A percentile compares a stretch with the other conserved stretches of the same genome.
Evolutionary conservation across 92 coral and sea anemone genomes (phyloP).

Genomic region (Siderastrea siderea): DNA sequence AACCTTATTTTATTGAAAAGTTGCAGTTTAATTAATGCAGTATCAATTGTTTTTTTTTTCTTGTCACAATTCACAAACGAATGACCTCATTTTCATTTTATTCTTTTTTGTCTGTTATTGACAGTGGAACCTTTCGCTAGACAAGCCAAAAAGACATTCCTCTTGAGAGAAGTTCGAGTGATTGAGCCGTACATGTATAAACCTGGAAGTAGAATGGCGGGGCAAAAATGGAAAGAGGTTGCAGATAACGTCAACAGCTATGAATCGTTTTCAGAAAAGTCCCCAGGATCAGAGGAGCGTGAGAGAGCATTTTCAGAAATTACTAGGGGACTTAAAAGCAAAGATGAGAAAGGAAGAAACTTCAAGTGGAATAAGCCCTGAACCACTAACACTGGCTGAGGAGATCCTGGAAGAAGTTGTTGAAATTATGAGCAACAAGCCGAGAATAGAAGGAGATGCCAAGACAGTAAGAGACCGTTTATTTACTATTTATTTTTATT

Average conservation of each 20-base stretch:
- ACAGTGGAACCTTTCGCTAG: conserved; percentile 67
- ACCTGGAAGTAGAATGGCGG: conserved; percentile 33
- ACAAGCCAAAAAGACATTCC: conserved; percentile 32
- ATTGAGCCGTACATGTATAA: conserved; percentile 26
- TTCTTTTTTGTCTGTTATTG: conserved; percentile 15
- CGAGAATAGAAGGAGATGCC: too few relatives aligned
- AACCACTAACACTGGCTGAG: too few relatives aligned
- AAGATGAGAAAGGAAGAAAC: conserved; percentile 50
- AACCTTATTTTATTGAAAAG: too few relatives aligned
- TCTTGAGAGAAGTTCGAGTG: conserved; percentile 38
- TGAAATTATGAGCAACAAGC: too few relatives aligned
- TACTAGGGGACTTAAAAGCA: conserved; percentile 43
- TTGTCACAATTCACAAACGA: too few relatives aligned
- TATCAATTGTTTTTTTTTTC: too few relatives aligned
- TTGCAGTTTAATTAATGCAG: too few relatives aligned
- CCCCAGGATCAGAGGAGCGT: conserved; percentile 58
- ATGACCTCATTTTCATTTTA: too few relatives aligned
- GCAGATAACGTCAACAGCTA: conserved; percentile 41
- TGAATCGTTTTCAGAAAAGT: conserved; percentile 16
- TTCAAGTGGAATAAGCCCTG: too few relatives aligned
- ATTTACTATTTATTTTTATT: too few relatives aligned
- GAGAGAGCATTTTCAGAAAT: conserved; percentile 64
- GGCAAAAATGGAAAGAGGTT: conserved; percentile 59
- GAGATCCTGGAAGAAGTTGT: too few relatives aligned
- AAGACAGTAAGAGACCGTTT: too few relatives aligned